A percentile compares a stretch with the other conserved stretches of the same genome.
Conservation (phyloP, 1,140 invertebrate species). For the Zaprionus vittiger region DNA sequence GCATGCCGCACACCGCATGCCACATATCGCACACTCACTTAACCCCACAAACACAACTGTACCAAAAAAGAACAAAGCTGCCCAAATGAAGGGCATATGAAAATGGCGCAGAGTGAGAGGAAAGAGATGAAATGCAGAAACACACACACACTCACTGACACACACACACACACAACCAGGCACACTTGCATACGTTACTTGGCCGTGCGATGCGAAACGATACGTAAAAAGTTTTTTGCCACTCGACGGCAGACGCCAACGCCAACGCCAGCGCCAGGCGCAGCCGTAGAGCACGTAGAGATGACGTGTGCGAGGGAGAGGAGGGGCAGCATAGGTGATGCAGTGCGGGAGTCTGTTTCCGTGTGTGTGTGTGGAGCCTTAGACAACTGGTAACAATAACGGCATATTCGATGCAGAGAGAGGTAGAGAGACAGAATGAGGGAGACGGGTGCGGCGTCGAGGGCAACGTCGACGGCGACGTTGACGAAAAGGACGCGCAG, state of each 20-base stretch:
- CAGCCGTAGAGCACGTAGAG: conserved; percentile 44
- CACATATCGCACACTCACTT: conserved; percentile 44
- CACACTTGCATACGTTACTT: conserved; percentile 31
- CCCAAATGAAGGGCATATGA: conserved; percentile 77
- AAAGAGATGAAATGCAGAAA: conserved; percentile 9
- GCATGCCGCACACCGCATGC: neutral
- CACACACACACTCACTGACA: conserved; percentile 12
- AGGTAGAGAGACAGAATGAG: neutral
- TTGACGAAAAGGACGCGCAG: conserved; percentile 76
- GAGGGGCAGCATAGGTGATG: conserved; percentile 3
- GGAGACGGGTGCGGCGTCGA: neutral
- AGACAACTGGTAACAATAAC: conserved; percentile 81
- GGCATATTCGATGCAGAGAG: conserved; percentile 74
- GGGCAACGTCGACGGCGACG: conserved; percentile 39
- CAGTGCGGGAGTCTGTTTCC: conserved; percentile 5
- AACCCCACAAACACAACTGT: conserved; percentile 72
- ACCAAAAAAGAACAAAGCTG: conserved; percentile 76
- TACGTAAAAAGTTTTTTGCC: conserved; percentile 71
- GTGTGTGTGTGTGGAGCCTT: conserved; percentile 33
- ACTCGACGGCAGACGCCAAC: conserved; percentile 73
- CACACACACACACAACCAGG: conserved; percentile 6
- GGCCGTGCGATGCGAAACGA: conserved; percentile 21
- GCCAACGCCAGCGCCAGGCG: conserved; percentile 31
- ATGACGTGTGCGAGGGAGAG: conserved; percentile 11
- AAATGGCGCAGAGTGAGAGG: conserved; percentile 57